phyloP scores from a whole-genome alignment of 1,140 invertebrate genomes.

The Camponotus floridanus region DNA sequence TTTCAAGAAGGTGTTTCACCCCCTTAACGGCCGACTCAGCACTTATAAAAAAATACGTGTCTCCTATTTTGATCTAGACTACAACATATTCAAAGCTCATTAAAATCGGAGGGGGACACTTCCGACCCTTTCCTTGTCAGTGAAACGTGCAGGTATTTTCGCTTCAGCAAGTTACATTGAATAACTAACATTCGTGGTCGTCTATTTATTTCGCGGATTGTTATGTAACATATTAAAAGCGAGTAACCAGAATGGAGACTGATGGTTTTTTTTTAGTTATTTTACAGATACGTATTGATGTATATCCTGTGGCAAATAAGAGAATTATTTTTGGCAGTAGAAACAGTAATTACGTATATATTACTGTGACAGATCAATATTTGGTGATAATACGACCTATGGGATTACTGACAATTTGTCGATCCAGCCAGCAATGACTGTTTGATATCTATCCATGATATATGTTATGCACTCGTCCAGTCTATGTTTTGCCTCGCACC shows the following conservation, averaged over 20 bases:
- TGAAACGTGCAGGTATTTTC: conserved; percentile 38
- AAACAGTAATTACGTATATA: background rate
- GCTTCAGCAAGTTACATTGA: conserved; percentile 26
- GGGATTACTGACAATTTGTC: background rate
- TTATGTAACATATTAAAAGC: conserved; percentile 34
- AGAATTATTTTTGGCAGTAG: background rate
- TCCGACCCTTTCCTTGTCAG: too few species aligned
- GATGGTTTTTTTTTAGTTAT: conserved; percentile 6
- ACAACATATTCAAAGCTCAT: too few species aligned
- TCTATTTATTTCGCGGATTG: conserved; percentile 37
- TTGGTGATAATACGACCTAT: conserved; percentile 3
- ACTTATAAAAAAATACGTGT: too few species aligned
- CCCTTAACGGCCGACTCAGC: too few species aligned
- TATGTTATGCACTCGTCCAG: background rate
- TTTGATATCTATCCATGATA: background rate
- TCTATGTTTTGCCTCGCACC: conserved; percentile 17
- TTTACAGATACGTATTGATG: too few species aligned
- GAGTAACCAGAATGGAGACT: background rate
- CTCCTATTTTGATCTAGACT: too few species aligned
- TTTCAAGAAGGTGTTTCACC: too few species aligned
- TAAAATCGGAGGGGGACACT: too few species aligned
- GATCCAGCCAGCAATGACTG: background rate
- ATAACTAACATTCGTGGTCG: conserved; percentile 42
- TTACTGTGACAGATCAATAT: background rate
- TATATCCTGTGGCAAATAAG: background rate